Conservation (phyloP, 2,888 invertebrate genomes). For the Eurytoma adleriae region DNA sequence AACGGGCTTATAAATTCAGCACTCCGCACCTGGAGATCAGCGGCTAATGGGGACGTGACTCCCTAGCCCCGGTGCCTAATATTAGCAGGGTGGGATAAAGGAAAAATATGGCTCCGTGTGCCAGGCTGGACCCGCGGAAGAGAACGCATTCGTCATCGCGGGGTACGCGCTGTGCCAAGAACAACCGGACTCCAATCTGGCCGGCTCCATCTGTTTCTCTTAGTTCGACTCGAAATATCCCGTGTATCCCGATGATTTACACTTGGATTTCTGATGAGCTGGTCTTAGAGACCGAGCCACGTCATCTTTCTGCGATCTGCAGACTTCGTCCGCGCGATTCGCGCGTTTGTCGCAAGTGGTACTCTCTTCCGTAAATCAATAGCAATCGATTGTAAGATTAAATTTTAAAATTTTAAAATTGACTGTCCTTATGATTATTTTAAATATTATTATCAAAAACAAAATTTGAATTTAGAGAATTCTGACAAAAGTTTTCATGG, state of each 20-base stretch:
- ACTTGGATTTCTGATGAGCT: too few relatives aligned
- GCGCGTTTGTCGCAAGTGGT: too few relatives aligned
- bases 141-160: slow-evolving; percentile 40
- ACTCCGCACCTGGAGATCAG: slow-evolving; percentile 16
- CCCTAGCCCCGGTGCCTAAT: slow-evolving; percentile 10
- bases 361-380: too few relatives aligned
- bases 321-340: too few relatives aligned
- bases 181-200: slow-evolving; percentile 51
- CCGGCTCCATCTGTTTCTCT: neutral
- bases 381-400: too few relatives aligned
- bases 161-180: slow-evolving; percentile 61
- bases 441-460: too few relatives aligned
- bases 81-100: slow-evolving; percentile 12
- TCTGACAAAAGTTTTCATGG: too few relatives aligned
- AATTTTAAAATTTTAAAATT: too few relatives aligned
- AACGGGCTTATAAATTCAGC: neutral
- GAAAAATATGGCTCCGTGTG: neutral
- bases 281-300: too few relatives aligned
- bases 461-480: too few relatives aligned
- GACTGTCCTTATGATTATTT: too few relatives aligned
- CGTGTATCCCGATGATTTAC: slow-evolving; percentile 21
- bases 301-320: too few relatives aligned
- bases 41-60: neutral
- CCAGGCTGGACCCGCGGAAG: neutral
- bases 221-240: slow-evolving; percentile 17